Base-by-base conservation (phyloP, 1,140 invertebrate genomes). In the Lanistes nyassanus region DNA sequence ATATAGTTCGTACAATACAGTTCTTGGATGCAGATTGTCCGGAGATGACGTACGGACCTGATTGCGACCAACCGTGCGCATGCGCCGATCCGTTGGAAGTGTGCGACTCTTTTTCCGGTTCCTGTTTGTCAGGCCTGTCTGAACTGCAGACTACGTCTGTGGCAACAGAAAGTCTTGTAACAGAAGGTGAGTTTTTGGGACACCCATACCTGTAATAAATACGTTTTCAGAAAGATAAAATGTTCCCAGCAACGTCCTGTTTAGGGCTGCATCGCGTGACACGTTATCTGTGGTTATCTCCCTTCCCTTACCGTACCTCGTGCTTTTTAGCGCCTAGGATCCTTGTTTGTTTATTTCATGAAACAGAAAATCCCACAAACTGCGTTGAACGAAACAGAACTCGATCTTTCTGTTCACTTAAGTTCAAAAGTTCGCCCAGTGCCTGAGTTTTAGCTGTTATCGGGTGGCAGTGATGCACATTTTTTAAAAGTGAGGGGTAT, bases 41-140 rank as follows among this genome's bases (percentile, higher is more conserved):
- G 5, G 29, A 64, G 19, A 64, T 64, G 60, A 64, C 60, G 19
- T 64, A 64, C 36, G 60, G 60, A 64, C 23, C 60, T 13, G 29
- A 29, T 5, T 64, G 60, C 60, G 36, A 64, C 16, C 19, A 29
- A 16, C 29, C 16, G 4, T 64, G 60, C 60, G 60, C 19, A 29
- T 64, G 60, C 60, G 19, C 29, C 3, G 60, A 64, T 36, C 60
- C 23, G 36, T 29, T 16, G 29, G 60, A 64, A 64, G 60, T 64
- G 19, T 64, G 60, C 36, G 60, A 64, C 36, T 64, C 60, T 29
- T 64, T 64, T 34, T 64, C 60, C 60, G 60, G 60, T 64, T n/a
- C 60, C 21, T 64, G 60, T 31, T 29, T 64, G 23, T 64, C 60
- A 5, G 60, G 29, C 29, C 2, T 29, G 60, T 29, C 56, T 31